phyloP scores from a whole-genome alignment of 2,888 invertebrate genomes.

The Torymus aiolomorphi region DNA sequence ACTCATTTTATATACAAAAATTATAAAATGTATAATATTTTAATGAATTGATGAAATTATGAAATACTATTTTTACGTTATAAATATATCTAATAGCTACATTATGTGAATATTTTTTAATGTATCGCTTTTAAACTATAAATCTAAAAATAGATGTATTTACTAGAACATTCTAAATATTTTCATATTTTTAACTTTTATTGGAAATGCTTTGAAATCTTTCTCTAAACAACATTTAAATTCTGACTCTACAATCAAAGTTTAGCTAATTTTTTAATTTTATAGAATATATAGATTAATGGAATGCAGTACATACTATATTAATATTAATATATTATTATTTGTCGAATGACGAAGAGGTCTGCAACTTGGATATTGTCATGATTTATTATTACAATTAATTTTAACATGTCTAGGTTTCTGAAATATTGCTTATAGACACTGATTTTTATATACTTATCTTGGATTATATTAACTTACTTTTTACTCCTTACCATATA shows the following conservation, averaged over 20 bases:
- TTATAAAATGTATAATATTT: too few relatives aligned
- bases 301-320: constrained; percentile 40
- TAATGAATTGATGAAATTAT: too few relatives aligned
- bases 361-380: constrained; percentile 50
- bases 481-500: not conserved
- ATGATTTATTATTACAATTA: constrained; percentile 44
- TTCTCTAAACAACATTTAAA: constrained; percentile 28
- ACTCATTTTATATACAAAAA: not conserved
- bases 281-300: constrained; percentile 22
- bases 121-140: constrained; percentile 7
- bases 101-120: not conserved
- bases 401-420: constrained; percentile 45
- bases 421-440: constrained; percentile 24
- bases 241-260: constrained; percentile 37
- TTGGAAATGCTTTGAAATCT: constrained; percentile 32
- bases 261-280: constrained; percentile 4
- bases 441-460: not conserved
- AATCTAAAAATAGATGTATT: constrained; percentile 41
- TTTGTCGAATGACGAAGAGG: not conserved
- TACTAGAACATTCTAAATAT: constrained; percentile 13
- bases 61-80: too few relatives aligned
- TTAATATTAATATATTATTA: constrained; percentile 11
- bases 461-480: not conserved
- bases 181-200: constrained; percentile 19
- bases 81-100: too few relatives aligned